Conservation (phyloP, 1,140 invertebrate species). For the Grapholita molesta region DNA sequence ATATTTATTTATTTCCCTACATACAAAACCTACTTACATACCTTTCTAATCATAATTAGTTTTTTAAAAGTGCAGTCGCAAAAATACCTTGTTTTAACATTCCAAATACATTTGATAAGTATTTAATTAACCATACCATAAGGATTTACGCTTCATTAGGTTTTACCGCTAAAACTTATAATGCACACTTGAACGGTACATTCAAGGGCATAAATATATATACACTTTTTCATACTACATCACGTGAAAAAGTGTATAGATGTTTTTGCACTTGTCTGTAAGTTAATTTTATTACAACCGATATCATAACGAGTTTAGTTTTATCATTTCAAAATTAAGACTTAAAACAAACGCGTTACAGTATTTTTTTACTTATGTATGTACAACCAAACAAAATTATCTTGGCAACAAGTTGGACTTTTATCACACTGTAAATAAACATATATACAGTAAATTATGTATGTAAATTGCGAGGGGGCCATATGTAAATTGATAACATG, state of each 20-base stretch:
- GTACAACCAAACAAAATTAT: not conserved
- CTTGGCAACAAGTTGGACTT: not conserved
- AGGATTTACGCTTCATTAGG: not conserved
- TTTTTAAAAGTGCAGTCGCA: not conserved
- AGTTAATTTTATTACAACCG: too few relatives aligned
- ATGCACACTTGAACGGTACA: not conserved
- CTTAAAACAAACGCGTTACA: not conserved
- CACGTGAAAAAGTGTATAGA: too few relatives aligned
- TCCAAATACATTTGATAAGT: not conserved
- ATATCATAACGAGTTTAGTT: too few relatives aligned
- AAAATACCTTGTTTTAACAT: not conserved
- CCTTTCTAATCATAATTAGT: too few relatives aligned
- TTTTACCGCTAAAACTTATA: not conserved
- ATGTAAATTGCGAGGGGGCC: slow-evolving; percentile 5
- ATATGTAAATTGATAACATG: slow-evolving; percentile 17
- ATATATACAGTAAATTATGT: not conserved
- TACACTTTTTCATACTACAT: too few relatives aligned
- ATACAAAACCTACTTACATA: too few relatives aligned
- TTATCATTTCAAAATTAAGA: too few relatives aligned
- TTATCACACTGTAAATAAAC: not conserved
- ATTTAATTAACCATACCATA: not conserved
- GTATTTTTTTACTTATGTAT: too few relatives aligned
- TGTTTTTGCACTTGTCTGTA: too few relatives aligned
- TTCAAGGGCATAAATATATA: too few relatives aligned
- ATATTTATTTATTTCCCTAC: too few relatives aligned